Evolutionary conservation across 92 coral and sea anemone genomes (phyloP), one percentile per base, ranked within the genome.

Genomic region (Porites evermanni): DNA sequence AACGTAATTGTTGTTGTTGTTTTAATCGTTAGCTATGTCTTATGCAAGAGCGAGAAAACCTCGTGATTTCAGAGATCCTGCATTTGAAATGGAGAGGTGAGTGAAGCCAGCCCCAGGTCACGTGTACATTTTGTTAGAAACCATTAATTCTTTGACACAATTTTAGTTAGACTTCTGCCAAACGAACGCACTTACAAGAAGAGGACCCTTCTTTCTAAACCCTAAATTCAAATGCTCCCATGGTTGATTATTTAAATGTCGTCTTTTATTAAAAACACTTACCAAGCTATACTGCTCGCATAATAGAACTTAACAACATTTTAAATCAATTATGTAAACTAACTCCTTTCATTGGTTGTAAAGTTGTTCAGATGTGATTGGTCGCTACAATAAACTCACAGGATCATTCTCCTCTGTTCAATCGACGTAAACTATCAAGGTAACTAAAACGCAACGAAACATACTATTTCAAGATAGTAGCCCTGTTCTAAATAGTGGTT

Each of bases 331-430:
- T 38, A 38, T 38, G 47, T 38, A 38, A 38, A 68, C 74, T 51
- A 19, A 53, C 24, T 65, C 64, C n/a, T 32, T 77, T 14, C 60
- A 13, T 70, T 69, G 79, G 1, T 77, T 70, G 68, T 84, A 18
- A 87, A 80, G 91, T 83, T 56, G 52, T 81, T n/a, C 64, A 76
- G 87, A 74, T 75, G 80, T 56, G 63, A 81, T 10, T 64, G 87
- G 87, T 53, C 73, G 13, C 19, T 73, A 63, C 81, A 84, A 72
- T 26, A 83, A 68, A n/a, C 23, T 75, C 51, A 66, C 79, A 26
- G 87, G 81, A 53, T 87, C 82, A 32, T 81, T 77, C 44, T 85
- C 50, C 21, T 77, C 72, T 76, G 70, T 77, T 53, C 88, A 38
- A 47, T n/a, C 86, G 38, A 81, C 86, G 10, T 72, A 83, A 83